Evolutionary conservation across 2,113 vertebrate genomes (phyloP).

Genomic region (Nothocercus nigrocapillus): DNA sequence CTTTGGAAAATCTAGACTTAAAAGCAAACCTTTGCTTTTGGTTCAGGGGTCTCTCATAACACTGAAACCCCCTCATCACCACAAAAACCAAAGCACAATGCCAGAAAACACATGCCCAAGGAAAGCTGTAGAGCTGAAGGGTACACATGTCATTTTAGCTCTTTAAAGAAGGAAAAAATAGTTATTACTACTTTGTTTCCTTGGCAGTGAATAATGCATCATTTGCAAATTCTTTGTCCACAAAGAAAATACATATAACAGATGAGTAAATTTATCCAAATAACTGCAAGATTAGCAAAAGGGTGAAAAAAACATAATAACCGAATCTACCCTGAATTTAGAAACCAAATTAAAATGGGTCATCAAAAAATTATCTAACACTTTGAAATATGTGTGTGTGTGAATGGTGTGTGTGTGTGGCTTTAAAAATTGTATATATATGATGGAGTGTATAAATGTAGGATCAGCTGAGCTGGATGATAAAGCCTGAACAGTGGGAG

Average conservation of each 20-base stretch:
- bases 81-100: conserved; percentile 31
- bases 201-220: conserved; percentile 1
- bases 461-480: neutral
- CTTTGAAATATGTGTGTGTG: neutral
- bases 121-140: neutral
- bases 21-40: neutral
- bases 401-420: neutral
- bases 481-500: neutral
- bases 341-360: neutral
- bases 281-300: neutral
- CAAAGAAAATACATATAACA: neutral
- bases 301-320: neutral
- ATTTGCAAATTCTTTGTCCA: neutral
- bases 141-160: neutral
- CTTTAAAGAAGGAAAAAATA: neutral
- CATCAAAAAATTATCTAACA: neutral
- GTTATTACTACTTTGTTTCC: neutral
- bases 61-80: neutral
- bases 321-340: neutral
- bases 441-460: neutral
- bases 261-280: neutral
- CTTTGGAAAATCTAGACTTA: neutral
- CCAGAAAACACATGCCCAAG: neutral
- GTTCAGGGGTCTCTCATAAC: neutral
- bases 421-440: neutral